Base-by-base conservation (phyloP, 1,140 invertebrate species). In the Bombus polaris region DNA sequence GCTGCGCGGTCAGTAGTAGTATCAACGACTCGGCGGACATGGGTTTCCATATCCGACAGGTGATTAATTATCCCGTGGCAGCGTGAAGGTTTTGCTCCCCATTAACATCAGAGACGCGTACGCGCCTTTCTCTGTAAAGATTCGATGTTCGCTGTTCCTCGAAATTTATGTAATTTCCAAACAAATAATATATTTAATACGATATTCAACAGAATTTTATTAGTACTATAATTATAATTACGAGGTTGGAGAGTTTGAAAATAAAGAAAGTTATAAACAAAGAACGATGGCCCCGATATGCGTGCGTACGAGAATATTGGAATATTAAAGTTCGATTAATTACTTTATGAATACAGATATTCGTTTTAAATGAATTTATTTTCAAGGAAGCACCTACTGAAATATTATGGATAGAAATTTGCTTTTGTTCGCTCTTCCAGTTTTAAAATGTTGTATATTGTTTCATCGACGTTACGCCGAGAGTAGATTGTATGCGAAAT, bases 1-100 rank as follows among this genome's bases (percentile, higher is more conserved):
- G 84, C 32, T 44, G 76, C 39, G 68, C 65, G 81, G 47, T n/a
- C 35, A 89, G 86, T 89, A 74, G 88, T 81, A 84, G 76, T 84
- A 87, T 87, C 85, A 81, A 77, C 85, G 77, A 70, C 71, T 53
- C 32, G 42, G 74, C 68, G 35, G 85, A 57, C 59, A 32, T 15
- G 83, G 25, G 28, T 44, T 88, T 83, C 82, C 71, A 76, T 84
- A 68, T 37, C 59, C 87, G 65, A 88, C 88, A 70, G 84, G 85
- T 85, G 88, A 91, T 91, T 91, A 90, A 91, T 91, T 91, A 88
- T 72, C n/a, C 28, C 18, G 35, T 22, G 25, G 9, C 5, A 25
- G 10, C 28, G 62, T n/a, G n/a, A 66, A 78, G 71, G 18, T 79
- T 78, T 84, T 70, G n/a, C 35, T n/a, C 39, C n/a, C 66, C 28